These are phyloP conservation scores for Limenitis camilla DNA, from an alignment of 2,888 invertebrate species.

Conservation along the genomic window DNA sequence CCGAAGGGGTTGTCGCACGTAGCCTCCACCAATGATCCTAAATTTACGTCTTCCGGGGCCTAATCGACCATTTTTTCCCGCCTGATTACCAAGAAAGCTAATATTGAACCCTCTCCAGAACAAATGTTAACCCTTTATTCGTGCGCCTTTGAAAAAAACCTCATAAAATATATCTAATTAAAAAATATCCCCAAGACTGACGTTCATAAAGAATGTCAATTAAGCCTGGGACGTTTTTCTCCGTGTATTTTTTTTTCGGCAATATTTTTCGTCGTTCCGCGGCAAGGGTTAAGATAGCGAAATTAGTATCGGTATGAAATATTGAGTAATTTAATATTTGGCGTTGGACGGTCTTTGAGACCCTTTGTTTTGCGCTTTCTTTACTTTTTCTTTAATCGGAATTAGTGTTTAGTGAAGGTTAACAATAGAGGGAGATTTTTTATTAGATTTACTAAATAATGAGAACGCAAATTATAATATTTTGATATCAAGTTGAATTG, in stretches of 20 bases:
- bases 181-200: conserved; percentile 75
- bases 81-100: conserved; percentile 72
- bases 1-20: conserved; percentile 42
- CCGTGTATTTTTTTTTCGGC: conserved; percentile 36
- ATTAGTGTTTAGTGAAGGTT: conserved; percentile 30
- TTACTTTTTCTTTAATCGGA: conserved; percentile 36
- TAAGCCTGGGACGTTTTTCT: conserved; percentile 65
- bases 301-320: conserved; percentile 75
- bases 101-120: conserved; percentile 70
- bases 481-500: too few relatives aligned
- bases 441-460: too few relatives aligned
- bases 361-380: conserved; percentile 33
- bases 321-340: conserved; percentile 74
- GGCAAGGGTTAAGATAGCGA: conserved; percentile 72
- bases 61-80: conserved; percentile 73
- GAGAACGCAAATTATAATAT: too few relatives aligned
- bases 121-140: conserved; percentile 74
- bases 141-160: conserved; percentile 69
- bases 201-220: conserved; percentile 76
- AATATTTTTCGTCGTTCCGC: conserved; percentile 64
- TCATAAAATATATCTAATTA: conserved; percentile 77
- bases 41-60: conserved; percentile 67
- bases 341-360: conserved; percentile 29
- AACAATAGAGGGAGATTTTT: too few relatives aligned
- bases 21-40: conserved; percentile 62